A percentile compares a stretch with the other conserved stretches of the same genome.
These are phyloP conservation scores for Cryptotermes secundus DNA, from an alignment of 1,140 invertebrate species.

Conservation along the genomic window DNA sequence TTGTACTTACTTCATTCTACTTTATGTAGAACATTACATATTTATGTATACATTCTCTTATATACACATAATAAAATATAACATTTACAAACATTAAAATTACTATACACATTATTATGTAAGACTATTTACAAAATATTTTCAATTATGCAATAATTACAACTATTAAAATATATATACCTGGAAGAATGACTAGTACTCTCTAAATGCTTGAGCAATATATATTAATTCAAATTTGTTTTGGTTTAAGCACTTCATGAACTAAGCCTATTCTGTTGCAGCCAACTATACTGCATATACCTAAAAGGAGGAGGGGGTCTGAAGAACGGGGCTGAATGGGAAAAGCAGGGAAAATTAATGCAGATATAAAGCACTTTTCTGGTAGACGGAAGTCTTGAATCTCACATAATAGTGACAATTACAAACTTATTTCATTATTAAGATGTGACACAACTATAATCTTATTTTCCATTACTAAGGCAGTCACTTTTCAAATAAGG, in stretches of 20 bases:
- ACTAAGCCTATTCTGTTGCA: too few relatives aligned
- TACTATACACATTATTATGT: background rate
- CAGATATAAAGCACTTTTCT: too few relatives aligned
- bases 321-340: too few relatives aligned
- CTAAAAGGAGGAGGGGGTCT: too few relatives aligned
- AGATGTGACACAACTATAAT: too few relatives aligned
- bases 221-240: background rate
- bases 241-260: background rate
- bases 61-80: conserved; percentile 1
- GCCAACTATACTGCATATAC: too few relatives aligned
- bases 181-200: conserved; percentile 16
- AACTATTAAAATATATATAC: background rate
- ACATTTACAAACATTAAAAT: background rate
- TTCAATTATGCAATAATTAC: background rate
- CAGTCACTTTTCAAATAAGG: too few relatives aligned
- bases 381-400: too few relatives aligned
- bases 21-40: background rate
- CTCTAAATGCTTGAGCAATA: conserved; percentile 7
- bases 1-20: conserved; percentile 8
- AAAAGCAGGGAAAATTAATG: too few relatives aligned
- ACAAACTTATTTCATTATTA: too few relatives aligned
- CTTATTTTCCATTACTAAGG: too few relatives aligned
- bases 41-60: background rate
- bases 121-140: background rate
- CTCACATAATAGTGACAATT: too few relatives aligned